phyloP scores from a whole-genome alignment of 2,888 invertebrate genomes.

The Cheilosia variabilis region DNA sequence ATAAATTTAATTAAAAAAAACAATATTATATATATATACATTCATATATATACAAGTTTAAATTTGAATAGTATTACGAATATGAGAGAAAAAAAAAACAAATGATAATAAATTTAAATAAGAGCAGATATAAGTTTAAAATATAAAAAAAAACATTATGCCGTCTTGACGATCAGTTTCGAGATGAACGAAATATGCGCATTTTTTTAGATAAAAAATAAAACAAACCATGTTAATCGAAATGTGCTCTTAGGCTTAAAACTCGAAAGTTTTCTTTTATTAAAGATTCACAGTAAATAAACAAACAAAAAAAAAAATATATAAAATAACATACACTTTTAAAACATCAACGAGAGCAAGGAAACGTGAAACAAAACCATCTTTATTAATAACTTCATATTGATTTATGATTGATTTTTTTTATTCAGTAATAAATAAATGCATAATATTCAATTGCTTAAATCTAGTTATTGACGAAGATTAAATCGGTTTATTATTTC shows the following conservation, averaged over 20 bases:
- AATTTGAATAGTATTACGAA: conserved; percentile 74
- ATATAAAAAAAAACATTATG: conserved; percentile 70
- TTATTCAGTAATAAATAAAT: conserved; percentile 27
- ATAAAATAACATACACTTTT: conserved; percentile 54
- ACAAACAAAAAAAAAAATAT: conserved; percentile 52
- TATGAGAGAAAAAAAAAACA: conserved; percentile 52
- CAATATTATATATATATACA: conserved; percentile 71
- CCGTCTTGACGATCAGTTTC: conserved; percentile 78
- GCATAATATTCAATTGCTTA: conserved; percentile 42
- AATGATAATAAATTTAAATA: conserved; percentile 73
- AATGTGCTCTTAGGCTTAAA: conserved; percentile 75
- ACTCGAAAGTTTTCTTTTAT: conserved; percentile 68
- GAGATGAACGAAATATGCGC: conserved; percentile 76
- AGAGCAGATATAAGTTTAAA: conserved; percentile 72
- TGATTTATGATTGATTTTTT: conserved; percentile 5
- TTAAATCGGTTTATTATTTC: conserved; percentile 29
- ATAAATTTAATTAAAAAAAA: conserved; percentile 69
- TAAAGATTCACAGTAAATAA: conserved; percentile 66
- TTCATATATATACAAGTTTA: conserved; percentile 74
- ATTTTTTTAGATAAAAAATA: conserved; percentile 62
- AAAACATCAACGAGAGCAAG: conserved; percentile 65
- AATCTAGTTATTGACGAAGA: background rate
- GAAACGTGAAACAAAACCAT: conserved; percentile 52
- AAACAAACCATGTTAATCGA: conserved; percentile 53
- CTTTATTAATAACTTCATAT: conserved; percentile 22